These are phyloP conservation scores for Scaptomyza hsui DNA, from an alignment of 1,140 invertebrate genomes.

Conservation along the genomic window DNA sequence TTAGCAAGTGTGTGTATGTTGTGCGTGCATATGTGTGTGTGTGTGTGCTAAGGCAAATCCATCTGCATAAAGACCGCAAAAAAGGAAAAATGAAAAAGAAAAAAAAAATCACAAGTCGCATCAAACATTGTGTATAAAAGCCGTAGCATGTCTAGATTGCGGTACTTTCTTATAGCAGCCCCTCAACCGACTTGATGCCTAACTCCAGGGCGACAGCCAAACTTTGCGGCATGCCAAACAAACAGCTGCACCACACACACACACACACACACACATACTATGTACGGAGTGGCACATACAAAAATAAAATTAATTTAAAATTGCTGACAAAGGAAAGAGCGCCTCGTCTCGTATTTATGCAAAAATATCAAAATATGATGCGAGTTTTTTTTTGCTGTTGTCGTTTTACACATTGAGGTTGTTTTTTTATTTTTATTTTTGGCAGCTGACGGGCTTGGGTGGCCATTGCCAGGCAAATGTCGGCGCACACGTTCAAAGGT, in stretches of 20 bases:
- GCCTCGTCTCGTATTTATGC: conserved; percentile 58
- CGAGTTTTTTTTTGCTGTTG: conserved; percentile 18
- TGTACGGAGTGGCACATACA: conserved; percentile 3
- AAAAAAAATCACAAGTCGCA: conserved; percentile 60
- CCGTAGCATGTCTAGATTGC: conserved; percentile 60
- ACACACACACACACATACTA: not conserved
- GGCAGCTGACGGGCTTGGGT: not conserved
- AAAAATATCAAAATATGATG: conserved; percentile 52
- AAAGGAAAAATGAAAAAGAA: not conserved
- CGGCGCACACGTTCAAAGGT: conserved; percentile 5
- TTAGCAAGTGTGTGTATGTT: conserved; percentile 43
- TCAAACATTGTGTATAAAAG: conserved; percentile 60
- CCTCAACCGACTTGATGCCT: conserved; percentile 9
- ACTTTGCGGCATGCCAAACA: conserved; percentile 12
- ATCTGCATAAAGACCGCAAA: conserved; percentile 53
- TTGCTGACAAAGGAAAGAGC: conserved; percentile 64
- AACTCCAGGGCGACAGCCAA: conserved; percentile 24
- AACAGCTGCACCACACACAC: not conserved
- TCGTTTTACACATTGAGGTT: not conserved
- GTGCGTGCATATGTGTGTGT: conserved; percentile 13
- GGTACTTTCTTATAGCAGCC: conserved; percentile 30
- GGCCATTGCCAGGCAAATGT: conserved; percentile 16
- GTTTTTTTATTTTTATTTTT: not conserved
- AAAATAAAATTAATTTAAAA: conserved; percentile 74
- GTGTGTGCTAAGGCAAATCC: conserved; percentile 45